phyloP scores from a whole-genome alignment of 2,888 invertebrate species.

The Mesoligia furuncula region DNA sequence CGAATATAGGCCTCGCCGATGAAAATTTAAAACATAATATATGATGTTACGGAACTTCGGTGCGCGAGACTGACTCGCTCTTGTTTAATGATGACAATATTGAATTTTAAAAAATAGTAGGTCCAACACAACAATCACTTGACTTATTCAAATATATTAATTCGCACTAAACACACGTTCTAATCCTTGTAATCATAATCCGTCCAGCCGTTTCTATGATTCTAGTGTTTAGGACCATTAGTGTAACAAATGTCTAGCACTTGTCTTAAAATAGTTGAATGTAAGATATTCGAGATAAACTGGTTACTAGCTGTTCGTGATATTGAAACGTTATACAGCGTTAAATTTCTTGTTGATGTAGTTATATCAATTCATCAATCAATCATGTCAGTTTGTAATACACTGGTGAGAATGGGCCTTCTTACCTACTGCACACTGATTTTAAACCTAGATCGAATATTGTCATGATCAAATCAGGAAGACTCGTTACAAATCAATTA shows the following conservation, averaged over 20 bases:
- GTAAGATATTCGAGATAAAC: constrained; percentile 22
- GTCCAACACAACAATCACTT: not conserved
- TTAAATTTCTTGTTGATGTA: constrained; percentile 7
- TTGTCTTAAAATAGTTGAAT: constrained; percentile 10
- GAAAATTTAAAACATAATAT: too few species aligned
- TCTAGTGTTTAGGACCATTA: not conserved
- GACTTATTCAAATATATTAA: constrained; percentile 13
- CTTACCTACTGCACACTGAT: not conserved
- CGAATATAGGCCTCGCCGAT: too few species aligned
- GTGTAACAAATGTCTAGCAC: not conserved
- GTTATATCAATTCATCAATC: constrained; percentile 28
- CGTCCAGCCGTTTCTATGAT: constrained; percentile 29
- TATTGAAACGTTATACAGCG: not conserved
- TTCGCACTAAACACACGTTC: not conserved
- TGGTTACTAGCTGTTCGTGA: constrained; percentile 13
- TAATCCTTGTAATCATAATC: constrained; percentile 36
- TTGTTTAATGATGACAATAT: too few species aligned
- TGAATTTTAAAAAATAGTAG: too few species aligned
- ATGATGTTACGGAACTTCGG: too few species aligned
- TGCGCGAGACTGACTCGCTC: too few species aligned
- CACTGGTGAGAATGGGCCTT: not conserved
- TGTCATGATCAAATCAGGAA: not conserved
- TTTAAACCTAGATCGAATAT: not conserved
- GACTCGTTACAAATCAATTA: not conserved
- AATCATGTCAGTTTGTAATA: constrained; percentile 2